Base-by-base conservation (phyloP, 92 coral and sea anemone species). In the Montipora capitata region DNA sequence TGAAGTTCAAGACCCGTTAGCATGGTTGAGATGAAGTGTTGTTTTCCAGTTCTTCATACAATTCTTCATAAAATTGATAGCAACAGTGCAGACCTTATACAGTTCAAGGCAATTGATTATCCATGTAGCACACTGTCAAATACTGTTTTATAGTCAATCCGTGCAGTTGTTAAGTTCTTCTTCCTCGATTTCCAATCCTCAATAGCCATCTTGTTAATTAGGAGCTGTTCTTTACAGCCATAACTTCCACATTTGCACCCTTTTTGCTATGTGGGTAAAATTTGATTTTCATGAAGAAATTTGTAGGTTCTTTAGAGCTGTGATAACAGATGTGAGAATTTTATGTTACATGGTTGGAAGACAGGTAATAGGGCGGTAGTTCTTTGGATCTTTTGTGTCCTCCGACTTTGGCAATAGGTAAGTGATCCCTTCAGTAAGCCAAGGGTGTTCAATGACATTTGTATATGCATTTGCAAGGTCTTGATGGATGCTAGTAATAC, bases 331-430 rank as follows among this genome's bases (percentile, higher is more conserved):
- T 51, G 84, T 79, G 45, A 79, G 51, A 54, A 54, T 54, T 54
- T 54, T 54, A 2, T 54, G 35, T 1, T 27, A 9, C 59, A 54
- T 54, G 59, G 59, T 54, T 54, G 44, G 44, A 48, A 76, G 40
- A 62, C 81, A 76, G 51, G 81, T 76, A 45, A 76, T 54, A n/a
- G 81, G 81, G 16, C 68, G 6, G 72, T 67, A 67, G 72, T 67
- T 67, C 41, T 67, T 67, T 7, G 42, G 72, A 54, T 54, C 14
- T 54, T 12, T 12, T 54, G 59, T 54, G 59, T 12, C 59, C 59
- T 54, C 16, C 59, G 44, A 16, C 72, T 67, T 67, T 67, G 72
- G 72, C 41, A 67, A 4, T 3, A 67, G 72, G 72, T 7, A 67
- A 16, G 10, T 67, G 13, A 67, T 40, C 10, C 72, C 72, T 40